These are phyloP conservation scores for Osmerus eperlanus DNA, from an alignment of 2,113 vertebrate genomes.

Conservation along the genomic window DNA sequence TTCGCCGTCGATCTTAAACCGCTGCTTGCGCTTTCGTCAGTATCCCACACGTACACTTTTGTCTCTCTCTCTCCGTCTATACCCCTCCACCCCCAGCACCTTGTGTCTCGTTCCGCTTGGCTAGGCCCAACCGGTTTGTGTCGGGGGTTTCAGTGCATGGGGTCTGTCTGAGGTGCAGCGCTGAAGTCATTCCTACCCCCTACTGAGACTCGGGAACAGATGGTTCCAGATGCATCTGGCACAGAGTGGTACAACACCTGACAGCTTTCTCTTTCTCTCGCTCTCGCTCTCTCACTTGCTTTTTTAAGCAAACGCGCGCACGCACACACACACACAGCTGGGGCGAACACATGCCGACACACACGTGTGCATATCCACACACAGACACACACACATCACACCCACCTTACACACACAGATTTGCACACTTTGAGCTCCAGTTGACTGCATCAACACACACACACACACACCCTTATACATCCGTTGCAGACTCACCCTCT, in stretches of 20 bases:
- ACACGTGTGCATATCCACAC: conserved; percentile 15
- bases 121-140: conserved; percentile 60
- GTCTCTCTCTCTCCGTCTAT: no score
- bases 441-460: conserved; percentile 50
- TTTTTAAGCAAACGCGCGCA: conserved; percentile 17
- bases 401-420: conserved; percentile 4
- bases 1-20: not conserved
- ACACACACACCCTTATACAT: conserved; percentile 22
- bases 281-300: conserved; percentile 51
- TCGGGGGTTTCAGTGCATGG: conserved; percentile 58
- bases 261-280: conserved; percentile 36
- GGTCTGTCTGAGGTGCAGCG: conserved; percentile 70
- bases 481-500: no score
- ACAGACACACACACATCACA: conserved; percentile 13
- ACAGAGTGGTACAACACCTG: conserved; percentile 69
- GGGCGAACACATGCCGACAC: conserved; percentile 19
- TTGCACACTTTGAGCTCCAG: conserved; percentile 24
- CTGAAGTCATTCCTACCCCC: conserved; percentile 62
- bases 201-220: conserved; percentile 67
- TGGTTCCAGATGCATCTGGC: conserved; percentile 74
- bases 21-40: not conserved
- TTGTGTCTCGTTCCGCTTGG: conserved; percentile 57
- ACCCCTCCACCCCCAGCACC: not conserved
- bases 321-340: conserved; percentile 13
- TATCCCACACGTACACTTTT: no score